Evolutionary conservation across 2,888 invertebrate genomes (phyloP), one percentile per base, ranked within the genome.

Genomic region (Xestoiulus laeticollis): DNA sequence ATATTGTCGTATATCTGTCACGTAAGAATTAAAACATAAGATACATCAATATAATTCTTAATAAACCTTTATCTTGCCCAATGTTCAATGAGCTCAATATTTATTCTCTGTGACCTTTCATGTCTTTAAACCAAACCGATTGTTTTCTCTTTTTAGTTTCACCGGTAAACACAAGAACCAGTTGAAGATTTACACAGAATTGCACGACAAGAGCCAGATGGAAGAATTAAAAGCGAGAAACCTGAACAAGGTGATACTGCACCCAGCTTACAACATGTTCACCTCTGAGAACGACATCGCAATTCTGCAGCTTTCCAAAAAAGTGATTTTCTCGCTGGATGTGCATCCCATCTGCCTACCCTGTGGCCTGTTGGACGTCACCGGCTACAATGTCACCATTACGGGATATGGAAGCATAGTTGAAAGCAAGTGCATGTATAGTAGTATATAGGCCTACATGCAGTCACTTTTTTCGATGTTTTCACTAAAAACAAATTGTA

Each of bases 281-380:
- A 87, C 87, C 6, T 87, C 87, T 6, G 87, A 87, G 44, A 87
- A 87, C 48, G 87, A 87, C 84, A 87, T 87, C 32, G 87, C 87
- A n/a, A 38, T 87, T 26, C n/a, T 85, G 32, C 33, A 48, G 44
- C 43, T 87, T 2, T 19, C 32, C 48, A 83, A 85, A 53, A 87
- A 84, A 30, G 83, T 87, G 10, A 38, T 26, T 38, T 87, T 87
- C 53, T 44, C 87, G 3, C 19, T 53, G 32, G 84, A 87, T 43
- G 19, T 87, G 1, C 87, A 87, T 44, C 87, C 87, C 14, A 53
- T 87, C 48, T 87, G 87, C 38, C 48, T 87, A 14, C 87, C 87
- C n/a, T 87, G 87, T 30, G 33, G n/a, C 22, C 32, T 85, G 30
- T n/a, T 87, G 32, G 48, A 87, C 53, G 44, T 87, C 43, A 84